Conservation (phyloP, 2,888 invertebrate species). For the Oscheius sp. region DNA sequence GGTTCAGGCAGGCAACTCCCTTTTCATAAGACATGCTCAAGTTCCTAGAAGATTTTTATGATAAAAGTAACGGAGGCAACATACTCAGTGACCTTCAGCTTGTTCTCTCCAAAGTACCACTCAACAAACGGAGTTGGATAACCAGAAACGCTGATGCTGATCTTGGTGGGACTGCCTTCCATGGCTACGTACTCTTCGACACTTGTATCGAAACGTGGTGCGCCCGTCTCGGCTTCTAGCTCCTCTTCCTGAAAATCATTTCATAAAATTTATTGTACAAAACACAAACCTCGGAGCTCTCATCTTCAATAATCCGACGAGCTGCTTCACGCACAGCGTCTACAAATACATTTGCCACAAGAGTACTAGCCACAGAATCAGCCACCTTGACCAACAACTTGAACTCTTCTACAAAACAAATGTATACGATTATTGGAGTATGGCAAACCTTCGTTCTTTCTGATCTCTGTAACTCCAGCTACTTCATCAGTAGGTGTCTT, state of each 20-base stretch:
- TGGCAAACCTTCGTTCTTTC: slow-evolving; percentile 50
- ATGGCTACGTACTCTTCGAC: slow-evolving; percentile 58
- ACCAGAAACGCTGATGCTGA: slow-evolving; percentile 53
- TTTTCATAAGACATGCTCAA: slow-evolving; percentile 58
- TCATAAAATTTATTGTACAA: background rate
- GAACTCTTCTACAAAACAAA: slow-evolving; percentile 55
- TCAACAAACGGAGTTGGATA: slow-evolving; percentile 60
- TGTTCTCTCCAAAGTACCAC: slow-evolving; percentile 56
- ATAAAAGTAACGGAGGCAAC: background rate
- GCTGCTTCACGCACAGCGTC: slow-evolving; percentile 69
- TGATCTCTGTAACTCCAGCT: slow-evolving; percentile 53
- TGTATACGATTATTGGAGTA: background rate
- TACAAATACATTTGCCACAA: slow-evolving; percentile 69
- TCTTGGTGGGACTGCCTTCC: slow-evolving; percentile 53
- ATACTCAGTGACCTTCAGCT: slow-evolving; percentile 51
- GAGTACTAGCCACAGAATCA: slow-evolving; percentile 66
- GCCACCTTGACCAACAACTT: slow-evolving; percentile 72
- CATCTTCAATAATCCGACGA: slow-evolving; percentile 43
- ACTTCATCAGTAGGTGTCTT: slow-evolving; percentile 30
- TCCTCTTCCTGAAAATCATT: slow-evolving; percentile 48
- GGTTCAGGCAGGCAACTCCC: slow-evolving; percentile 46
- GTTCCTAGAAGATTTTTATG: slow-evolving; percentile 45
- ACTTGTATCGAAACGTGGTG: slow-evolving; percentile 54
- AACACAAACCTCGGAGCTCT: slow-evolving; percentile 28
- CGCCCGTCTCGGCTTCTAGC: slow-evolving; percentile 21